A percentile compares a stretch with the other conserved stretches of the same genome.
Conservation (phyloP, 2,113 vertebrate species). For the Gymnogyps californianus region DNA sequence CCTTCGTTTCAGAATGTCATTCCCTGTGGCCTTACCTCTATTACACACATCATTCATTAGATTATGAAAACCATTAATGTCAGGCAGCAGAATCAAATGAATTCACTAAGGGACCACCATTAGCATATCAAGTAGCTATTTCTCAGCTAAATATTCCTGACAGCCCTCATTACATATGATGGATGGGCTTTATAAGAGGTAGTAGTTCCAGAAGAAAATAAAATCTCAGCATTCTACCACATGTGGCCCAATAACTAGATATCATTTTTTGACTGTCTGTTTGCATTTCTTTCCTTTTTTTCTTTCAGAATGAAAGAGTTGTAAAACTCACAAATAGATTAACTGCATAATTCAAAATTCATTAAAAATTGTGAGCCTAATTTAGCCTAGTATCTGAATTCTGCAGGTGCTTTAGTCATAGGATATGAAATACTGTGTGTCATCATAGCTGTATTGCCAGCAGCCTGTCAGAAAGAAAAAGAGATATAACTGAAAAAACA, state of each 20-base stretch:
- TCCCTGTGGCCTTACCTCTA: constrained; percentile 78
- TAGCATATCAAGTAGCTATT: constrained; percentile 90
- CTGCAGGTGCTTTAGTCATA: constrained; percentile 39
- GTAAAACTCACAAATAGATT: constrained; percentile 70
- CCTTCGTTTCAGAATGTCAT: constrained; percentile 58
- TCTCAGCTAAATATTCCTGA: constrained; percentile 89
- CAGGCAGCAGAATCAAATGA: constrained; percentile 86
- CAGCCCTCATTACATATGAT: constrained; percentile 89
- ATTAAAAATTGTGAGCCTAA: constrained; percentile 63
- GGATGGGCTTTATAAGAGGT: constrained; percentile 87
- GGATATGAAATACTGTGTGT: not conserved
- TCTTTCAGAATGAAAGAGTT: constrained; percentile 45
- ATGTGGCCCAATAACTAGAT: constrained; percentile 52
- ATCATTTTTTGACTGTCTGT: constrained; percentile 65
- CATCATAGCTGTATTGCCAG: constrained; percentile 10
- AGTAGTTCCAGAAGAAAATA: constrained; percentile 78
- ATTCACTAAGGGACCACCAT: constrained; percentile 83
- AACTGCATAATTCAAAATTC: constrained; percentile 69
- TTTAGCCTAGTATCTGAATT: constrained; percentile 64
- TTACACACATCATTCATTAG: constrained; percentile 92
- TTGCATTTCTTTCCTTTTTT: constrained; percentile 38
- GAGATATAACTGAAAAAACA: not conserved
- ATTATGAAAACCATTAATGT: constrained; percentile 94
- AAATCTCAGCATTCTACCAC: constrained; percentile 69
- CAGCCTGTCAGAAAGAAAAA: constrained; percentile 13